A percentile compares a stretch with the other conserved stretches of the same genome.
phyloP scores from a whole-genome alignment of 2,888 invertebrate genomes.

The Dusona sp. region DNA sequence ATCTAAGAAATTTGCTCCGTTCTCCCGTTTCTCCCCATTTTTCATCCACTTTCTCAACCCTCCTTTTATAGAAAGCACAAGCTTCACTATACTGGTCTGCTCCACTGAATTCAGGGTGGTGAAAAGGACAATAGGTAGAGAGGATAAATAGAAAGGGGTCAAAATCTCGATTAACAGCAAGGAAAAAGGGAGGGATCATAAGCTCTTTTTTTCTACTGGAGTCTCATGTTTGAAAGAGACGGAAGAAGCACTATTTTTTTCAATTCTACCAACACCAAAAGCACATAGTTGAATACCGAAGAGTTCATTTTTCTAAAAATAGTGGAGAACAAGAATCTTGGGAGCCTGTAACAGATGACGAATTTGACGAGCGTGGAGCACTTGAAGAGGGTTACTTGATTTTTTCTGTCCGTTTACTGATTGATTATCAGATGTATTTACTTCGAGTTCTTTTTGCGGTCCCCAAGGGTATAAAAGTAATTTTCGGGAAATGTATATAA shows the following conservation, averaged over 20 bases:
- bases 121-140: not conserved
- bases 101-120: too few species aligned
- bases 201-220: not conserved
- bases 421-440: slow-evolving; percentile 34
- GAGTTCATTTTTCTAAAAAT: not conserved
- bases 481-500: not conserved
- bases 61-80: too few species aligned
- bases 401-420: slow-evolving; percentile 10
- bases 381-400: not conserved
- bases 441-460: not conserved
- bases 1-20: too few species aligned
- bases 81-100: too few species aligned
- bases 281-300: slow-evolving; percentile 6
- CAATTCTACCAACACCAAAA: not conserved
- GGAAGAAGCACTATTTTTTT: slow-evolving; percentile 1
- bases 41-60: too few species aligned
- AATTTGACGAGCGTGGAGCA: not conserved
- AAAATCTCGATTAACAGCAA: not conserved
- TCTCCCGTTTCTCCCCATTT: too few species aligned
- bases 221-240: not conserved
- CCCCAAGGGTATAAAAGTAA: not conserved
- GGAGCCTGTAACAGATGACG: slow-evolving; percentile 16
- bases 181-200: not conserved
- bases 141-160: not conserved
- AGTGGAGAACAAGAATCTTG: not conserved